phyloP scores from a whole-genome alignment of 2,888 invertebrate species.

The Ophonus ardosiacus region DNA sequence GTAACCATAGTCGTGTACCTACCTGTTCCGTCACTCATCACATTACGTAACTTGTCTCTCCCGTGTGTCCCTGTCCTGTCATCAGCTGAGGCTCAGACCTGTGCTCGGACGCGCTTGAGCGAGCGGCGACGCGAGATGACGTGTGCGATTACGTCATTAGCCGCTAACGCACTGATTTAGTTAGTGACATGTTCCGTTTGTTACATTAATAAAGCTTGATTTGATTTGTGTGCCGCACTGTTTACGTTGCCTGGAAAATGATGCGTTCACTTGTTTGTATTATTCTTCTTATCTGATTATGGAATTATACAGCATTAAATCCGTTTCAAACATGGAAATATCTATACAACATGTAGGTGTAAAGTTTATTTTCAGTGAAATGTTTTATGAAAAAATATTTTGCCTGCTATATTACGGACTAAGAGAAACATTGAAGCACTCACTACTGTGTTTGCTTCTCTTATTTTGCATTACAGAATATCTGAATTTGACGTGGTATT shows the following conservation, averaged over 20 bases:
- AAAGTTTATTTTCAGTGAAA: background rate
- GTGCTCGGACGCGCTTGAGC: conserved; percentile 15
- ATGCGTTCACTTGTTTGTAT: conserved; percentile 24
- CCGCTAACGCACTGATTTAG: conserved; percentile 56
- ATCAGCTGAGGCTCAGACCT: conserved; percentile 19
- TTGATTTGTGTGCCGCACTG: conserved; percentile 53
- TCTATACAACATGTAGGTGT: background rate
- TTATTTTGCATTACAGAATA: background rate
- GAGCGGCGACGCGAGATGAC: conserved; percentile 49
- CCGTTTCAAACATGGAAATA: conserved; percentile 2
- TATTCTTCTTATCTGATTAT: conserved; percentile 23
- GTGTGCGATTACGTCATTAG: conserved; percentile 59
- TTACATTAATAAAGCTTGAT: conserved; percentile 57
- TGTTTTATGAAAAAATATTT: background rate
- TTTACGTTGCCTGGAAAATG: conserved; percentile 21
- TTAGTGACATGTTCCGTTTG: conserved; percentile 56
- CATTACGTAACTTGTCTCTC: background rate
- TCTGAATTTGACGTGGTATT: background rate
- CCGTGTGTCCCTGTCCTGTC: conserved; percentile 1
- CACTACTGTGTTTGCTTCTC: background rate
- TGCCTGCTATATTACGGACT: background rate
- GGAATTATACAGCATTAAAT: conserved; percentile 12
- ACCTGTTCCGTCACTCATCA: background rate
- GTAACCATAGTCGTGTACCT: background rate
- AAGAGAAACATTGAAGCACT: background rate